Base-by-base conservation (phyloP, 2,113 vertebrate genomes). In the Python bivittatus region DNA sequence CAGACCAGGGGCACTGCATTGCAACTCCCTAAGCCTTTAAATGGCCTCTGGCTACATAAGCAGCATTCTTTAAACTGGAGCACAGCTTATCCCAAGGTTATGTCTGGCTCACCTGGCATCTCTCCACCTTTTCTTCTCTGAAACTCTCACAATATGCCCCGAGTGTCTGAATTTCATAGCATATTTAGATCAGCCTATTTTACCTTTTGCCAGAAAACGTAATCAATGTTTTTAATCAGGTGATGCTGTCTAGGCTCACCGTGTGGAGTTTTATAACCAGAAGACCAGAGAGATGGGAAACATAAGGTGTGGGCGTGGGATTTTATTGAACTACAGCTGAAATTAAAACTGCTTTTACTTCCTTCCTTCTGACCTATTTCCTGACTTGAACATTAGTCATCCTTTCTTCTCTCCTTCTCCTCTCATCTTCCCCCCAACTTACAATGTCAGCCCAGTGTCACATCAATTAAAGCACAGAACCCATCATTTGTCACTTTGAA, bases 321-420 rank as follows among this genome's bases (percentile, higher is more conserved):
- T 57, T 92, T 87, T 54, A 94, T 94, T 52, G 7, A 88, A 90
- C 91, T 22, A 9, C 89, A 38, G 87, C 91, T 93, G 96, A 91
- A 97, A 96, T 87, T 84, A 84, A 94, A 61, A 87, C 93, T 42
- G 94, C 92, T 92, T 93, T 90, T 3, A 88, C n/a, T 93, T 95
- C 93, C 96, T 94, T 95, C 38, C 23, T 96, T 86, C 90, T 96
- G 96, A 97, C 96, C 96, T 97, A 96, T 96, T 97, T 97, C 95
- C 93, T 93, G 92, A 72, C 52, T 92, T 54, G 17, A 44, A 0
- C 38, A 1, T 95, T 92, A 87, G 92, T 89, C 61, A 92, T 64
- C 72, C 87, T 68, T 44, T 53, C 88, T n/a, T 42, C 42, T 89
- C 56, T 56, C 95, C 94, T 91, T 88, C 91, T 72, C 72, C 56